Evolutionary conservation across 2,113 vertebrate genomes (phyloP).

Genomic region (Gnathonemus echidnorhynchus): DNA sequence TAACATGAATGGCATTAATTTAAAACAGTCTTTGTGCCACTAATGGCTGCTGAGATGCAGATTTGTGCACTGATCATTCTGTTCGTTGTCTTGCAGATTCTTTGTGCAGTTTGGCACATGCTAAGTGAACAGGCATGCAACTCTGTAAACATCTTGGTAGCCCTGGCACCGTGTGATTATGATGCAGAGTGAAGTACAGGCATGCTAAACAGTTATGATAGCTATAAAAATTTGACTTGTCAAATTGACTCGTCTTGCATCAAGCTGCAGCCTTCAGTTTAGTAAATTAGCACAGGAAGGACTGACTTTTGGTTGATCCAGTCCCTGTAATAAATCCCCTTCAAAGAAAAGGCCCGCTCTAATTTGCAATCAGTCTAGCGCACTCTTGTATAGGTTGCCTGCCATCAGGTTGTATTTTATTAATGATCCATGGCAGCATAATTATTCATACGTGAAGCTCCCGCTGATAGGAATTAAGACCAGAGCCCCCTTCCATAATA

Average conservation of each 20-base stretch:
- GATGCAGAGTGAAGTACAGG: neutral
- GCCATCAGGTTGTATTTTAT: neutral
- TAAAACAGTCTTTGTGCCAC: neutral
- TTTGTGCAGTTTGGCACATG: neutral
- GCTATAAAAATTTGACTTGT: neutral
- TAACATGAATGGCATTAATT: neutral
- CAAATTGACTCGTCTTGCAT: neutral
- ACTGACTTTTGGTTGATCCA: neutral
- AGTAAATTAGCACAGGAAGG: neutral
- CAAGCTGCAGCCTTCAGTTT: neutral
- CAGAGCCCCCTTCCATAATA: slow-evolving; percentile 7
- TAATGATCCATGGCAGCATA: slow-evolving; percentile 6
- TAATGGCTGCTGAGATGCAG: neutral
- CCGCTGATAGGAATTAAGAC: neutral
- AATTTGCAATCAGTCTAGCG: neutral
- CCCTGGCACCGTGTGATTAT: neutral
- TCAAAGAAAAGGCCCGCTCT: neutral
- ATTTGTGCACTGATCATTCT: neutral
- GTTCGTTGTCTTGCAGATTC: neutral
- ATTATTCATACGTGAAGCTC: neutral
- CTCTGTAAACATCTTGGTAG: neutral
- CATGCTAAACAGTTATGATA: neutral
- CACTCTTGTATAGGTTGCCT: neutral
- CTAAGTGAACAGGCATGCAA: neutral
- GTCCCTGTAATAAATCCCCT: neutral